Base-by-base conservation (phyloP, 1,140 invertebrate genomes). In the Oryzaephilus surinamensis region DNA sequence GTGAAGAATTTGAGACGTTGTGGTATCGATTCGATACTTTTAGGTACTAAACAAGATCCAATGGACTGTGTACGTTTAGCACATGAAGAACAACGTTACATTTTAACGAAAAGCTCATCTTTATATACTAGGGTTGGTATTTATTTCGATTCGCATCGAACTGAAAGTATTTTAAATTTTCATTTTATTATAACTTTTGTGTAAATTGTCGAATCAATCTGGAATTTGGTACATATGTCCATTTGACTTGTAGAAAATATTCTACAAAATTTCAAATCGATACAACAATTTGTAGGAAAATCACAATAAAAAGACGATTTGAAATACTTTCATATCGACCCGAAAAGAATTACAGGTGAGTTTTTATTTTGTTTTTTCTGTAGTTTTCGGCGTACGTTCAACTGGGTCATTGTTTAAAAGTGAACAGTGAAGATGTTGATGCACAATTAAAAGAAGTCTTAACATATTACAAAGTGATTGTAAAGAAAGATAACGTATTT, bases 381-480 rank as follows among this genome's bases (percentile, higher is more conserved):
- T 40, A 77, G 70, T 57, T 73, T 33, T 50, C 47, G 8, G 55
- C 62, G 3, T 67, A 64, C 45, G 50, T 76, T 19, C 62, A 66
- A 11, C 20, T 45, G 7, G 67, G 66, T 0, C 64, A 68, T 44
- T 74, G 69, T 48, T 74, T 73, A 28, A 55, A 62, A 44, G 63
- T 81, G 2, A 38, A 46, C 4, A 46, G 50, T 10, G 54, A 63
- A 12, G 55, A 67, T 19, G 53, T 72, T 1, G 60, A 69, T 10
- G 63, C 70, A 7, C 80, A 83, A 57, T 50, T 78, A 1, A 48
- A 62, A 26, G 69, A 79, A 51, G 70, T 83, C 3, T 44, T 82
- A 2, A 58, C 64, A 8, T 62, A 73, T 51, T 83, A 77, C 48
- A 73, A 77, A 46, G 60, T 85, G 11, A 45, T 55, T 10, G 64